Percentiles rank a stretch among this genome's conserved stretches.
These are phyloP conservation scores for Coregonus clupeaformis DNA, from an alignment of 2,113 vertebrate species.

Conservation along the genomic window DNA sequence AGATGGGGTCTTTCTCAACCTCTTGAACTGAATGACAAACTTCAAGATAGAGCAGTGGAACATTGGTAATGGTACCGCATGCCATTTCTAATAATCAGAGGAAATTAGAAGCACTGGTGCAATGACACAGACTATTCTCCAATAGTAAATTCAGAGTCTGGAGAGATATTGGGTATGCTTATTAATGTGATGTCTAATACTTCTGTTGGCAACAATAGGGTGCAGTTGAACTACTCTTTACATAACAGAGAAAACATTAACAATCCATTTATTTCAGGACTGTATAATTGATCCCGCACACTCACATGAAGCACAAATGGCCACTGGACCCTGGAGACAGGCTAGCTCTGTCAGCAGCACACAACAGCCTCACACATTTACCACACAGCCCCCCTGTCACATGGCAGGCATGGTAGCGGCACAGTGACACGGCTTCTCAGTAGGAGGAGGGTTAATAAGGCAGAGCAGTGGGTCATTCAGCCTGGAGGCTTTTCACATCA, in stretches of 20 bases:
- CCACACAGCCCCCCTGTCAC: constrained; percentile 55
- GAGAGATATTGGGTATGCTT: neutral
- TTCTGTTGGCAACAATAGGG: neutral
- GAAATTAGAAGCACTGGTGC: neutral
- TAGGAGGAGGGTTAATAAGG: constrained; percentile 16
- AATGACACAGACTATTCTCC: neutral
- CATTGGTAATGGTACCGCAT: neutral
- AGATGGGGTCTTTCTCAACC: neutral
- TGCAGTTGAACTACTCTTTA: neutral
- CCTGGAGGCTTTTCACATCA: constrained; percentile 21
- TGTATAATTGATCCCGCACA: constrained; percentile 20
- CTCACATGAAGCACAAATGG: constrained; percentile 5
- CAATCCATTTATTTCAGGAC: neutral
- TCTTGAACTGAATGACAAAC: neutral
- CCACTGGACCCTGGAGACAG: neutral
- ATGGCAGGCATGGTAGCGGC: constrained; percentile 43
- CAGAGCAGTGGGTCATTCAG: constrained; percentile 34
- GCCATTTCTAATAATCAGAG: neutral
- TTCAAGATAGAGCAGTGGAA: neutral
- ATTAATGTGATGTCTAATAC: neutral
- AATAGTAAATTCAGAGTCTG: neutral
- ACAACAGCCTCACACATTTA: constrained; percentile 33
- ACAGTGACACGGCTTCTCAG: constrained; percentile 9
- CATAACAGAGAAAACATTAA: neutral
- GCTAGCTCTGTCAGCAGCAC: constrained; percentile 7